Evolutionary conservation across 1,140 invertebrate genomes (phyloP), one percentile per base, ranked within the genome.

Genomic region (Drosophila simulans): DNA sequence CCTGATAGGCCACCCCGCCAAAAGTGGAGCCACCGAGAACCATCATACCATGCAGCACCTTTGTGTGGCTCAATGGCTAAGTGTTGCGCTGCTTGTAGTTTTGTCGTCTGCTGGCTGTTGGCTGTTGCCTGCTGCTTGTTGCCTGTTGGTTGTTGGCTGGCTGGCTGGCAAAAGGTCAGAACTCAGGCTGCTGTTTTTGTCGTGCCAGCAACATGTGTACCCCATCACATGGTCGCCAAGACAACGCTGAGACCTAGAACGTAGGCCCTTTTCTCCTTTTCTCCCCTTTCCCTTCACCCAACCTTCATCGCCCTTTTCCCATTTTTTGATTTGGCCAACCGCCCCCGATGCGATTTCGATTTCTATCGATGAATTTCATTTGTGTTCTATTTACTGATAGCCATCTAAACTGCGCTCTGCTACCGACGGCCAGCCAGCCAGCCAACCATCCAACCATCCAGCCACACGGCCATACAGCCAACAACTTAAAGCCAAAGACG

Each of bases 331-430:
- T 88, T 83, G 79, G 80, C 70, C 40, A 84, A 66, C 68, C 73
- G 82, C 82, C 82, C 81, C 82, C 77, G 62, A 74, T 73, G 57
- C 66, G 79, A 83, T 90, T 84, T 89, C 89, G 77, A 88, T 88
- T 81, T 84, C 83, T 86, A 91, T 90, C 88, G 88, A 91, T 90
- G 85, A 81, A 90, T 89, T 89, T 89, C 85, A 89, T 89, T 89
- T 89, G 85, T 89, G 85, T 91, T 91, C 90, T 91, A 91, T 91
- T 91, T 91, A 86, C 86, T 91, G 90, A 91, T 91, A 91, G 84
- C 65, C 71, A 91, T 91, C 86, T 91, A 83, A 90, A 91, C 78
- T 81, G 90, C 76, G 59, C 80, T 34, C 48, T 66, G 75, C 80
- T 89, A 84, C 84, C 77, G 77, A 80, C 71, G 62, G 17, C 45